Evolutionary conservation across 2,888 invertebrate genomes (phyloP), one percentile per base, ranked within the genome.

Genomic region (Synanthedon myopaeformis): DNA sequence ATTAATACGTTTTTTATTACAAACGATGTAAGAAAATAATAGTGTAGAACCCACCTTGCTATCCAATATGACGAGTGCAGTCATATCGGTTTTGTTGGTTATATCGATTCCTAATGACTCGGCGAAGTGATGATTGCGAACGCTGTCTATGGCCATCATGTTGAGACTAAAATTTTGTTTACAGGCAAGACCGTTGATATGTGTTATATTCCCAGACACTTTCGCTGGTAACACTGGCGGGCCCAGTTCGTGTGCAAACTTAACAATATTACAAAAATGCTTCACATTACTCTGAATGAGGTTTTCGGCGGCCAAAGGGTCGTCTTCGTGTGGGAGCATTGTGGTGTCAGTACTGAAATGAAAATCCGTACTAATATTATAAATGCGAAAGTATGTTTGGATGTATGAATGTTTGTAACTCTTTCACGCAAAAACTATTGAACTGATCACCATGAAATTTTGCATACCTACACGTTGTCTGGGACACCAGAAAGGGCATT

Each of bases 71-170:
- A 94, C 89, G 50, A 90, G 90, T 35, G 90, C 89, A 41, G 92
- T 93, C 77, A 89, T 91, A 65, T 93, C 90, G 56, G 79, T 87
- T 56, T 73, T 84, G 49, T 83, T 88, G 11, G 77, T 73, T 41
- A 93, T 77, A 72, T 94, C 91, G 19, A 95, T 88, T 2, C 94
- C 95, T 4, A 96, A 88, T 23, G 90, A 89, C 68, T 93, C 91
- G 0, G 94, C 93, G 69, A 95, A 93, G 65, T 93, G 91, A 61
- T 90, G 90, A 68, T 93, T 93, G 53, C 89, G 80, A 1, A 92
- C 75, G 61, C 93, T 93, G 70, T 96, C 95, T 62, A 96, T 89
- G 0, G 93, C 93, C 42, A 94, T 77, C 59, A 86, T 78, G 52
- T 83, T 71, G 54, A 87, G 53, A 45, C 72, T 81, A 45, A 70